Evolutionary conservation across 2,113 vertebrate species (phyloP).

Genomic region (Pseudorhombus dupliciocellatus): DNA sequence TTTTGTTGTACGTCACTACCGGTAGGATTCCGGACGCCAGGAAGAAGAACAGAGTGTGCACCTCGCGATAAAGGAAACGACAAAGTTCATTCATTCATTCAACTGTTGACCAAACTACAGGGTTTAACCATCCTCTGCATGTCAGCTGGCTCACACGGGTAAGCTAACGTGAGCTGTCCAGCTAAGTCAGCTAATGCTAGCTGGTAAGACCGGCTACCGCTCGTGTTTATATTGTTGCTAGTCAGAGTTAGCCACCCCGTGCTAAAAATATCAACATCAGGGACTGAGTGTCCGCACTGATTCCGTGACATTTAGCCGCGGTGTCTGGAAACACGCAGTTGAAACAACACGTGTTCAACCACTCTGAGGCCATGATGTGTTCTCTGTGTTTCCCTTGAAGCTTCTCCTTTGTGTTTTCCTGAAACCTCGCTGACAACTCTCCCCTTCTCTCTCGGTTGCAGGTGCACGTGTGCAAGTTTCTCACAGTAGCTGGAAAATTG

Average conservation of each 20-base stretch:
- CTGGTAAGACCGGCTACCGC: slow-evolving; percentile 1
- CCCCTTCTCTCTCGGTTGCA: slow-evolving; percentile 4
- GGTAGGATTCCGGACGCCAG: slow-evolving; percentile 42
- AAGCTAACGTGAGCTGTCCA: background rate
- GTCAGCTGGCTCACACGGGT: slow-evolving; percentile 36
- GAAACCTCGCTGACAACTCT: slow-evolving; percentile 24
- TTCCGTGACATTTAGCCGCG: slow-evolving; percentile 10
- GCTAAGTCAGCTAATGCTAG: slow-evolving; percentile 22
- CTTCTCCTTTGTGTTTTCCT: slow-evolving; percentile 14
- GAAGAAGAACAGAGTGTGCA: slow-evolving; percentile 44
- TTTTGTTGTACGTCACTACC: slow-evolving; percentile 66
- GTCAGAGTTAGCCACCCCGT: slow-evolving; percentile 54
- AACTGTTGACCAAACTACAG: background rate
- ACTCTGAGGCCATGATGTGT: background rate
- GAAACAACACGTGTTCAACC: background rate
- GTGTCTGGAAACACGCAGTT: slow-evolving; percentile 14
- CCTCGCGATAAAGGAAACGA: slow-evolving; percentile 60
- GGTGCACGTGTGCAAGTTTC: slow-evolving; percentile 34
- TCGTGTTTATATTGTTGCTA: slow-evolving; percentile 60
- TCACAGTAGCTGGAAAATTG: slow-evolving; percentile 9
- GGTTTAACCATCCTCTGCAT: background rate
- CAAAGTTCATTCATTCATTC: slow-evolving; percentile 55
- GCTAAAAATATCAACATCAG: slow-evolving; percentile 71
- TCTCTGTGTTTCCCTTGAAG: slow-evolving; percentile 5
- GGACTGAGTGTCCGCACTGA: slow-evolving; percentile 16